These are phyloP conservation scores for Mamestra brassicae DNA, from an alignment of 2,888 invertebrate genomes.

Conservation along the genomic window DNA sequence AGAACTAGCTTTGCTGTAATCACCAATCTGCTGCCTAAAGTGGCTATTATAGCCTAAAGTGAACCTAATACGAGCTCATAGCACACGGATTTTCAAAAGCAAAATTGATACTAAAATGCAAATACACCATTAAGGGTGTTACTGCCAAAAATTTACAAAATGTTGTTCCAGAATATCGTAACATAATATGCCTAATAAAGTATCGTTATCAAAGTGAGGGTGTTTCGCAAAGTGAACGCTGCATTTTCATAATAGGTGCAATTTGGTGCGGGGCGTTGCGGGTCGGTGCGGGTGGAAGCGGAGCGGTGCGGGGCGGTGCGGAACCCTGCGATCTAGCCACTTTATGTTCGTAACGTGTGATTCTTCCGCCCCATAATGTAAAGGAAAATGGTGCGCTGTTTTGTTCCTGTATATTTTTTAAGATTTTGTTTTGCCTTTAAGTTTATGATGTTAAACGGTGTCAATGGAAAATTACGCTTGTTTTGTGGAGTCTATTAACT, in stretches of 20 bases:
- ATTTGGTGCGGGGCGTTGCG: conserved; percentile 47
- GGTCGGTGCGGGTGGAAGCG: conserved; percentile 25
- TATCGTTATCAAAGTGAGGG: conserved; percentile 59
- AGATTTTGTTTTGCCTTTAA: conserved; percentile 31
- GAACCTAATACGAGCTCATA: not conserved
- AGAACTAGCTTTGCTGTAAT: not conserved
- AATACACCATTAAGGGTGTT: conserved; percentile 23
- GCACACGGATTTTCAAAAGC: conserved; percentile 1
- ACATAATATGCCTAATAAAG: conserved; percentile 57
- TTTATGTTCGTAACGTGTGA: conserved; percentile 59
- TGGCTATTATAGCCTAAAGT: not conserved
- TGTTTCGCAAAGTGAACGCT: conserved; percentile 56
- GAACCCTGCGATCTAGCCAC: conserved; percentile 45
- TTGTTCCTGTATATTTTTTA: conserved; percentile 35
- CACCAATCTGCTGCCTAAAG: not conserved
- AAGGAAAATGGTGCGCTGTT: conserved; percentile 47
- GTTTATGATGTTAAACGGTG: conserved; percentile 7
- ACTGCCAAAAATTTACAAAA: conserved; percentile 49
- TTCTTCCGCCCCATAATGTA: conserved; percentile 54
- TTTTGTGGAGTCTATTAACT: not conserved
- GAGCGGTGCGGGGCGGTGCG: conserved; percentile 10
- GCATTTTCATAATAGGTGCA: conserved; percentile 63
- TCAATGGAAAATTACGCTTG: conserved; percentile 4
- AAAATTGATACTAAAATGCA: conserved; percentile 40
- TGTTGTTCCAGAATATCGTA: conserved; percentile 42